Conservation (phyloP, 1,140 invertebrate genomes). For the Nilaparvata lugens region DNA sequence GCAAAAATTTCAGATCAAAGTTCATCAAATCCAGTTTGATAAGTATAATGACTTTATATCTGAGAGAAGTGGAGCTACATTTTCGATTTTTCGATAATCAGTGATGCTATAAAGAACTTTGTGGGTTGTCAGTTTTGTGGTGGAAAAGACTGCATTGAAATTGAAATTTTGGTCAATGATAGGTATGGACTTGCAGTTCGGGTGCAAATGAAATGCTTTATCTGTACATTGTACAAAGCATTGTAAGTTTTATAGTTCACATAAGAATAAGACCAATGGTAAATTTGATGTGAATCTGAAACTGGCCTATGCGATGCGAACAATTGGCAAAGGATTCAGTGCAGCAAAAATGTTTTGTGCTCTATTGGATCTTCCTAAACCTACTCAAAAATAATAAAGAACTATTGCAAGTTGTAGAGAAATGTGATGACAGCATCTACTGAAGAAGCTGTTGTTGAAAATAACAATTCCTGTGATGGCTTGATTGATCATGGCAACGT, state of each 20-base stretch:
- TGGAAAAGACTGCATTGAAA: too few relatives aligned
- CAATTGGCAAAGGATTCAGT: not conserved
- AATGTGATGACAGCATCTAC: not conserved
- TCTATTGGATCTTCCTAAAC: not conserved
- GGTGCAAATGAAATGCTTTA: too few relatives aligned
- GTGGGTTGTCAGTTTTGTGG: too few relatives aligned
- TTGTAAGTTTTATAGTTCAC: not conserved
- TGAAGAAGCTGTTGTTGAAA: not conserved
- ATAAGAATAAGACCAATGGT: not conserved
- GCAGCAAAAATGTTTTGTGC: not conserved
- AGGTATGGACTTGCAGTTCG: too few relatives aligned
- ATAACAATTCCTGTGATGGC: not conserved
- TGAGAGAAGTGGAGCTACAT: too few relatives aligned
- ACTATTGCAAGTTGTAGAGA: not conserved
- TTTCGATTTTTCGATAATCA: too few relatives aligned
- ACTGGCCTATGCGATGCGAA: not conserved
- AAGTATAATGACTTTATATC: too few relatives aligned
- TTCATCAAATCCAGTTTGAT: too few relatives aligned
- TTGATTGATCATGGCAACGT: not conserved
- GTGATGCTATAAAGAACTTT: too few relatives aligned
- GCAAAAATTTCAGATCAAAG: too few relatives aligned
- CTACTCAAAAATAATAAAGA: not conserved
- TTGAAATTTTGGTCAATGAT: too few relatives aligned
- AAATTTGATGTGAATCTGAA: not conserved
- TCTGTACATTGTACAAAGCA: not conserved